Evolutionary conservation across 2,113 vertebrate genomes (phyloP).

Genomic region (Irena cyanogastra): DNA sequence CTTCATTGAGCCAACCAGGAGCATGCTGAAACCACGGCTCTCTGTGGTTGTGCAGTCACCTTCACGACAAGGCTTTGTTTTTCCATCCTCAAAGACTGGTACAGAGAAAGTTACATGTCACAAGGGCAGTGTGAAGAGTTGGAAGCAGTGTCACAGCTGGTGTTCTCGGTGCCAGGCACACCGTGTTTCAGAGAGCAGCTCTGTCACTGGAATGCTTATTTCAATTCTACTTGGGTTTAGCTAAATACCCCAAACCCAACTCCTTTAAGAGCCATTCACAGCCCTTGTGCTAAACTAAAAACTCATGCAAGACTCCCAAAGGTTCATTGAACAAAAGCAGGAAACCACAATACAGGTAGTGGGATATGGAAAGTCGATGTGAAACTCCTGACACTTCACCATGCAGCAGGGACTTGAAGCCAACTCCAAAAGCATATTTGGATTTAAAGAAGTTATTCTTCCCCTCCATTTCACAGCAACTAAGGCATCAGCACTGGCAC

Average conservation of each 20-base stretch:
- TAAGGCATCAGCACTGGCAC: not conserved
- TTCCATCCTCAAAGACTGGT: not conserved
- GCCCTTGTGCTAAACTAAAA: not conserved
- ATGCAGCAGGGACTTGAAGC: not conserved
- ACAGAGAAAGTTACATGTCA: not conserved
- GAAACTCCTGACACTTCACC: not conserved
- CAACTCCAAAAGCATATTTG: not conserved
- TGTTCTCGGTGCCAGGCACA: not conserved
- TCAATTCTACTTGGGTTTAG: not conserved
- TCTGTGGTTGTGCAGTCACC: not conserved
- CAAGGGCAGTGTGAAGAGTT: not conserved
- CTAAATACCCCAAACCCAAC: not conserved
- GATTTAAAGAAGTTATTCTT: not conserved
- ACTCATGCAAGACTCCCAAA: not conserved
- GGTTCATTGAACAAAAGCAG: not conserved
- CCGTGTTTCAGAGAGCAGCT: not conserved
- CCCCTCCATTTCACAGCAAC: not conserved
- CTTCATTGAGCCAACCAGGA: not conserved
- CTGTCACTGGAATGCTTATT: not conserved
- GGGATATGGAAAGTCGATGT: rapidly evolving
- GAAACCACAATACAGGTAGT: not conserved
- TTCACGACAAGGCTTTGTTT: not conserved
- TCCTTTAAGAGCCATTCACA: not conserved
- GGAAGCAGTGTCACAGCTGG: not conserved
- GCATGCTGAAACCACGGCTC: not conserved